A percentile compares a stretch with the other conserved stretches of the same genome.
Evolutionary conservation across 2,888 invertebrate genomes (phyloP).

Genomic region (Allophyes oxyacanthae): DNA sequence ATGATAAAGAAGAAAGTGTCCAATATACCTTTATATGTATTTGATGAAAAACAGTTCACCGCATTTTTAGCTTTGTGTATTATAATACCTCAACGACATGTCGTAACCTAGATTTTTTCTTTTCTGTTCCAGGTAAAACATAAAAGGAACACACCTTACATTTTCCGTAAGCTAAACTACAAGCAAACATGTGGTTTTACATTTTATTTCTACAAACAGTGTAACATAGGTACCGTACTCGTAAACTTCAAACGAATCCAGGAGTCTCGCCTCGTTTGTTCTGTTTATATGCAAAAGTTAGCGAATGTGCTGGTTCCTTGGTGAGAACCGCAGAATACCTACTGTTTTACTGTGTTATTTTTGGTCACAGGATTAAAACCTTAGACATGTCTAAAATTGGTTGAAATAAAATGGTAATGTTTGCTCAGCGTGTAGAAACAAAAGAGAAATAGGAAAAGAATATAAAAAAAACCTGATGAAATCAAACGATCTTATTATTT

Average conservation of each 20-base stretch:
- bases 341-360: no score
- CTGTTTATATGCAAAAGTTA: slow-evolving; percentile 41
- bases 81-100: not conserved
- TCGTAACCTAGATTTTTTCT: slow-evolving; percentile 28
- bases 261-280: slow-evolving; percentile 41
- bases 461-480: no score
- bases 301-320: slow-evolving; percentile 26
- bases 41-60: no score
- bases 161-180: slow-evolving; percentile 41
- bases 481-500: no score
- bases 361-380: no score
- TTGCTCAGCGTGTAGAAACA: no score
- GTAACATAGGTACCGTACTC: slow-evolving; percentile 11
- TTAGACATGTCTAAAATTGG: no score
- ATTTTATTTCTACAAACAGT: slow-evolving; percentile 34
- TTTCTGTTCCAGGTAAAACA: slow-evolving; percentile 50
- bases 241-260: slow-evolving; percentile 42
- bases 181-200: slow-evolving; percentile 31
- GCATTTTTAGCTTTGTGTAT: no score
- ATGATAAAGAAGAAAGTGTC: no score
- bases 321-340: slow-evolving; percentile 26
- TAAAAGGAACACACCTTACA: slow-evolving; percentile 14
- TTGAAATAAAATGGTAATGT: no score
- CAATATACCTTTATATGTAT: no score
- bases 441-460: no score